phyloP scores from a whole-genome alignment of 2,113 vertebrate species.

The Merops nubicus region DNA sequence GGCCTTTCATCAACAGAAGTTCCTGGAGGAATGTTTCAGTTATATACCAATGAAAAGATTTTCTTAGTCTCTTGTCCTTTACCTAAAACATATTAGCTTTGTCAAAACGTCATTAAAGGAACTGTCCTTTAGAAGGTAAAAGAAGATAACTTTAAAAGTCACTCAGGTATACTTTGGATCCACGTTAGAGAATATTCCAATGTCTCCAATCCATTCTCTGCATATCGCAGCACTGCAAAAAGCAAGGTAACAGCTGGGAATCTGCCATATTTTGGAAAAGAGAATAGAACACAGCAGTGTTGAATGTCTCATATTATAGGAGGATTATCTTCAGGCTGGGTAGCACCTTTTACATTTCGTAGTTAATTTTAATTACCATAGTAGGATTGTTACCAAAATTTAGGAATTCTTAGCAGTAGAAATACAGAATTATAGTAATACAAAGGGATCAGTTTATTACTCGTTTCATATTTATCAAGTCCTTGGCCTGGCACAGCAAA shows the following conservation, averaged over 20 bases:
- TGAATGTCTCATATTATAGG: not conserved
- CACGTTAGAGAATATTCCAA: not conserved
- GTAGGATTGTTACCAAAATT: not conserved
- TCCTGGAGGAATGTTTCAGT: not conserved
- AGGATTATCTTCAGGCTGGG: not conserved
- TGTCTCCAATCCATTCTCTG: not conserved
- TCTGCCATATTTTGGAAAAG: not conserved
- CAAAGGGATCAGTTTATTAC: not conserved
- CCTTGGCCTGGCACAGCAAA: conserved; percentile 9
- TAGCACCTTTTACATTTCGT: not conserved
- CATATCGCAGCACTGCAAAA: not conserved
- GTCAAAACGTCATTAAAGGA: not conserved
- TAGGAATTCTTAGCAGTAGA: not conserved
- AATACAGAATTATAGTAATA: not conserved
- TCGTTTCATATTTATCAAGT: not conserved
- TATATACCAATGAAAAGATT: not conserved
- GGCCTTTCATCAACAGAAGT: not conserved
- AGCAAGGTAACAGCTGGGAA: not conserved
- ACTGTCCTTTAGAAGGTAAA: not conserved
- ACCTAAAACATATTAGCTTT: not conserved
- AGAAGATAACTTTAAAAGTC: not conserved
- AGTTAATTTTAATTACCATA: not conserved
- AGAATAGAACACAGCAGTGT: not conserved
- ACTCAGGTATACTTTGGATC: not conserved
- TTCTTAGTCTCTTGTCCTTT: not conserved